Evolutionary conservation across 2,888 invertebrate species (phyloP).

Genomic region (Antheraea assamensis): DNA sequence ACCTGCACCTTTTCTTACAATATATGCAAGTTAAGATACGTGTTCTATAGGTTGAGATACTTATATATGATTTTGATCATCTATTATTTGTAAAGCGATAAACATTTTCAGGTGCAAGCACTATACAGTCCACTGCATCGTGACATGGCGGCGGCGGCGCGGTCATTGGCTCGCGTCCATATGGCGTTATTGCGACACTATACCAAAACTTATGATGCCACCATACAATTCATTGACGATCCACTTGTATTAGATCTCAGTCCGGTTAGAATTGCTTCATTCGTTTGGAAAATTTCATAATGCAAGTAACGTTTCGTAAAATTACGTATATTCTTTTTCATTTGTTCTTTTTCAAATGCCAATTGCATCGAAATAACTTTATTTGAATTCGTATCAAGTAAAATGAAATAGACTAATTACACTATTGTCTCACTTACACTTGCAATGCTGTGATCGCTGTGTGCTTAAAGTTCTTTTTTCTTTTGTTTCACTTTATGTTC

Average conservation of each 20-base stretch:
- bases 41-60: too few species aligned
- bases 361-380: too few species aligned
- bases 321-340: not conserved
- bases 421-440: too few species aligned
- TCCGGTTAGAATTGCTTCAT: constrained; percentile 41
- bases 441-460: too few species aligned
- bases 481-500: too few species aligned
- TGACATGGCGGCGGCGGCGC: constrained; percentile 57
- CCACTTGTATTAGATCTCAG: constrained; percentile 62
- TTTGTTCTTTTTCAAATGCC: not conserved
- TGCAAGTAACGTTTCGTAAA: too few species aligned
- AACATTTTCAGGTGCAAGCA: constrained; percentile 47
- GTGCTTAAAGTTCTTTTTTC: too few species aligned
- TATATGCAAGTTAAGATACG: too few species aligned
- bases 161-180: constrained; percentile 59
- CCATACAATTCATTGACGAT: constrained; percentile 60
- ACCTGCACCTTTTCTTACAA: too few species aligned
- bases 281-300: not conserved
- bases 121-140: constrained; percentile 66
- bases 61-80: too few species aligned
- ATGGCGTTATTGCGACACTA: constrained; percentile 66
- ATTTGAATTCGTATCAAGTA: too few species aligned
- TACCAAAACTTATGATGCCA: constrained; percentile 49
- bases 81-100: not conserved
- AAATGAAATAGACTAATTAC: too few species aligned